Percentiles rank a stretch among this genome's conserved stretches.
Evolutionary conservation across 2,888 invertebrate genomes (phyloP).

Genomic region (Escarpia spicata): DNA sequence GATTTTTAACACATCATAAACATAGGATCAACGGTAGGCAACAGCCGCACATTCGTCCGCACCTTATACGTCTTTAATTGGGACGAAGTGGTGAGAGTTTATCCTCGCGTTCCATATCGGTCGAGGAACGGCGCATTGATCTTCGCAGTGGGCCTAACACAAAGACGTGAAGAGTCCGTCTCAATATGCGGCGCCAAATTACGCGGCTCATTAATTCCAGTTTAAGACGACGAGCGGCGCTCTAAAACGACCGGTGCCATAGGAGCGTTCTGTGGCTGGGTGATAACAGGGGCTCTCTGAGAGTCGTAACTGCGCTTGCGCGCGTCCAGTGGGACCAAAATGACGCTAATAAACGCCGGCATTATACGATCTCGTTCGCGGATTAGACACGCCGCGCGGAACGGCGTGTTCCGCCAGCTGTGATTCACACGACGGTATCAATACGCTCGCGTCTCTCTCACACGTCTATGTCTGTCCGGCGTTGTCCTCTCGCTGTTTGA

Average conservation of each 20-base stretch:
- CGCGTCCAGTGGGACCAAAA: not conserved
- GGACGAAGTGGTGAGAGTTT: not conserved
- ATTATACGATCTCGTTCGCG: constrained; percentile 6
- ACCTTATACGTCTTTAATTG: not conserved
- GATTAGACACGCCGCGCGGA: not conserved
- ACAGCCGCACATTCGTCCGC: not conserved
- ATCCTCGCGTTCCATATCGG: not conserved
- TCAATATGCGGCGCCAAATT: not conserved
- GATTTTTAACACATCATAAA: not conserved
- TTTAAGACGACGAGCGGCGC: constrained; percentile 12
- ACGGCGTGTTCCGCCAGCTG: not conserved
- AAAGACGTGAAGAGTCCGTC: not conserved
- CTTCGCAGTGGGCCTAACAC: not conserved
- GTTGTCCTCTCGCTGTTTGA: not conserved
- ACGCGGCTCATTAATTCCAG: not conserved
- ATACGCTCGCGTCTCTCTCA: not conserved
- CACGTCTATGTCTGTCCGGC: not conserved
- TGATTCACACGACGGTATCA: constrained; percentile 1
- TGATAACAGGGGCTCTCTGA: not conserved
- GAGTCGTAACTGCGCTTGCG: not conserved
- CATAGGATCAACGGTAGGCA: not conserved
- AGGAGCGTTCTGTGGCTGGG: not conserved
- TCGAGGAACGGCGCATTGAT: not conserved
- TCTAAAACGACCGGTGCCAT: not conserved
- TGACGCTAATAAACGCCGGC: not conserved